Evolutionary conservation across 2,797 vertebrate species (phyloP).

Genomic region (Hypotaenidia okinawae): DNA sequence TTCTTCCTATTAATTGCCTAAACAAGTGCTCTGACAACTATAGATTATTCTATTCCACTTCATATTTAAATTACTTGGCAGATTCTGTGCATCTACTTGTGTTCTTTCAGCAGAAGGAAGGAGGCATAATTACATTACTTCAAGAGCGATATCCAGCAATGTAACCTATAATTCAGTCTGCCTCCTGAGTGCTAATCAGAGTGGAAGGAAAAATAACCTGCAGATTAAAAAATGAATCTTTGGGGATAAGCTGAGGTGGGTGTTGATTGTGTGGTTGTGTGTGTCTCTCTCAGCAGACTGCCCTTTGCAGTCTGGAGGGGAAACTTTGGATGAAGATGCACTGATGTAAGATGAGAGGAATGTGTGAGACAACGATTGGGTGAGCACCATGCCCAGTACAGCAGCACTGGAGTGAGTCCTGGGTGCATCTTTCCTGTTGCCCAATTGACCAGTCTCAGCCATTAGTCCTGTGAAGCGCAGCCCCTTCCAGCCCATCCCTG

Average conservation of each 20-base stretch:
- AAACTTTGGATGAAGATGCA: not conserved
- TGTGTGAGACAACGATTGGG: rapidly evolving
- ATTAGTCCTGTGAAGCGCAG: not conserved
- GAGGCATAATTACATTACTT: not conserved
- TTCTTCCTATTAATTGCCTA: not conserved
- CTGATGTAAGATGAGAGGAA: not conserved
- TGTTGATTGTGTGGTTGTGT: not conserved
- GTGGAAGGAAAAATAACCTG: not conserved
- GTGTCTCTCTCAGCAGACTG: not conserved
- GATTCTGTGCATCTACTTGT: not conserved
- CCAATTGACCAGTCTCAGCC: not conserved
- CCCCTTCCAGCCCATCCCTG: not conserved
- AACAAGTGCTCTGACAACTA: not conserved
- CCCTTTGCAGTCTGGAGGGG: not conserved
- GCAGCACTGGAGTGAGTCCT: not conserved
- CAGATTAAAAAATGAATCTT: not conserved
- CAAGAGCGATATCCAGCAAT: not conserved
- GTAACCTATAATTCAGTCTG: not conserved
- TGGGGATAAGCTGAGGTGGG: not conserved
- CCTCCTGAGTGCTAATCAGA: not conserved
- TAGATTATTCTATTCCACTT: not conserved
- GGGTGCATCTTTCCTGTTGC: not conserved
- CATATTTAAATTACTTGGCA: not conserved
- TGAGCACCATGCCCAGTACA: not conserved
- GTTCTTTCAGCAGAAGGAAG: not conserved